Conservation (phyloP, 1,140 invertebrate genomes). For the Colletes gigas region DNA sequence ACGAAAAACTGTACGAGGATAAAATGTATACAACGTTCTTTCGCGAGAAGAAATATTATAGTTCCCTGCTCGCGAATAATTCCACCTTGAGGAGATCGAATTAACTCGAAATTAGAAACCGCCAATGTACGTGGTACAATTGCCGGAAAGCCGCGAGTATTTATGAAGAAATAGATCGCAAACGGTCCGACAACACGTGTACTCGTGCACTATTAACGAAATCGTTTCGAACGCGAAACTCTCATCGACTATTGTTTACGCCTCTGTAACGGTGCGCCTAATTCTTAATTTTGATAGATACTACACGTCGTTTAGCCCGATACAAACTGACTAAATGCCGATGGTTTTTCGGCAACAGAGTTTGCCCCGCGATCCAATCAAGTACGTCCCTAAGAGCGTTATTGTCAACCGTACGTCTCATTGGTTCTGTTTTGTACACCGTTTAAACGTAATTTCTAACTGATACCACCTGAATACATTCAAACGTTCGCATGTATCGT, state of each 20-base stretch:
- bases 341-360: slow-evolving; percentile 30
- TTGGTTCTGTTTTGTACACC: slow-evolving; percentile 18
- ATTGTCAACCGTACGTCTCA: slow-evolving; percentile 27
- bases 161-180: neutral
- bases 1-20: neutral
- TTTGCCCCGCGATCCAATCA: slow-evolving; percentile 37
- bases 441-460: slow-evolving; percentile 33
- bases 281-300: slow-evolving; percentile 37
- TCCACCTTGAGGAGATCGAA: neutral
- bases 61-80: neutral
- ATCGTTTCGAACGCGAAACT: neutral
- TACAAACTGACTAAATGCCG: slow-evolving; percentile 39
- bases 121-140: too few relatives aligned
- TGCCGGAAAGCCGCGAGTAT: neutral
- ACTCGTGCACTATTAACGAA: neutral
- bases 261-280: slow-evolving; percentile 8
- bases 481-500: neutral
- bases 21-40: neutral
- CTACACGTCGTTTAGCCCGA: slow-evolving; percentile 34
- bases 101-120: too few relatives aligned
- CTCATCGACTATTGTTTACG: neutral
- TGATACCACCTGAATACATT: neutral
- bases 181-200: neutral
- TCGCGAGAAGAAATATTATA: neutral
- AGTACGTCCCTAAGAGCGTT: slow-evolving; percentile 31